A percentile compares a stretch with the other conserved stretches of the same genome.
phyloP scores from a whole-genome alignment of 2,888 invertebrate genomes.

The Lymantria dispar region DNA sequence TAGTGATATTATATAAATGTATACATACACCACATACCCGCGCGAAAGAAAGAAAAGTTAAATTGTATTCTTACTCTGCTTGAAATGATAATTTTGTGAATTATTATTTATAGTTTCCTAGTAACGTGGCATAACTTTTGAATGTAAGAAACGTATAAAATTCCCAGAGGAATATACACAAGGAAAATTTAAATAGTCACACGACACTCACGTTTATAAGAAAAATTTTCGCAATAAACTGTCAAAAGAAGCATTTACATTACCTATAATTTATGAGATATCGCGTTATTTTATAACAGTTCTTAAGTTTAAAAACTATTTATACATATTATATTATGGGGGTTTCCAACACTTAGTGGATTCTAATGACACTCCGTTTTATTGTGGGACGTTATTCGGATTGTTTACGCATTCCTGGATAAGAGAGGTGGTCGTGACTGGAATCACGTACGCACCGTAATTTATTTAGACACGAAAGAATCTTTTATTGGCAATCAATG shows the following conservation, averaged over 20 bases:
- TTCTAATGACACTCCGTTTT: not conserved
- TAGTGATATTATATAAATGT: too few relatives aligned
- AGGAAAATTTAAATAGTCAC: not conserved
- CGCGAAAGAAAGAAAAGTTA: too few relatives aligned
- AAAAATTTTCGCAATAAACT: not conserved
- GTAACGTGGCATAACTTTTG: too few relatives aligned
- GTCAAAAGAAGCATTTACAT: not conserved
- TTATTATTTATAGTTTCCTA: too few relatives aligned
- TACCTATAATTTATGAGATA: not conserved
- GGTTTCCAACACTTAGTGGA: not conserved
- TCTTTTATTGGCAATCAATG: not conserved
- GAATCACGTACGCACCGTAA: slow-evolving; percentile 1
- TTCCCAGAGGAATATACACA: not conserved
- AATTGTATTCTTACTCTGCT: too few relatives aligned
- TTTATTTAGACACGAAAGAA: not conserved
- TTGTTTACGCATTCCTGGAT: slow-evolving; percentile 3
- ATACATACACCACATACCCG: too few relatives aligned
- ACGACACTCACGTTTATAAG: not conserved
- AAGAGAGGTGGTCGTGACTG: not conserved
- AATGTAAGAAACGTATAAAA: not conserved
- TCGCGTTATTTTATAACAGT: not conserved
- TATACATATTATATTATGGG: not conserved
- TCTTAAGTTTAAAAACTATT: not conserved
- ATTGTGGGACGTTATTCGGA: not conserved
- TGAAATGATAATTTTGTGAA: too few relatives aligned